Evolutionary conservation across 1,140 invertebrate species (phyloP).

Genomic region (Euura lappo): DNA sequence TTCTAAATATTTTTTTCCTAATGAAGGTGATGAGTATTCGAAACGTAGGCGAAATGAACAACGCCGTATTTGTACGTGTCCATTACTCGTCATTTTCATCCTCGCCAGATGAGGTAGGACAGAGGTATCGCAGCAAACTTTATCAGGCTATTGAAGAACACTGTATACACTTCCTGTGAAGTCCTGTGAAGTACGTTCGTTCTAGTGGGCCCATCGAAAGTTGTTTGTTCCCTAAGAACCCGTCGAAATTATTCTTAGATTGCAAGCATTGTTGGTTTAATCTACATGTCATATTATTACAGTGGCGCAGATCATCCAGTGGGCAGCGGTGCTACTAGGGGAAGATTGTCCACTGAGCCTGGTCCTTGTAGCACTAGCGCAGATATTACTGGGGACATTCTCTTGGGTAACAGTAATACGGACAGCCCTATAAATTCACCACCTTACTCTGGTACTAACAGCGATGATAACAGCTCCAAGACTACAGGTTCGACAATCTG

Average conservation of each 20-base stretch:
- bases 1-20: background rate
- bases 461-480: slow-evolving; percentile 66
- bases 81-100: no score
- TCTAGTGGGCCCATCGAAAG: no score
- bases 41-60: background rate
- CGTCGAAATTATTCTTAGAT: background rate
- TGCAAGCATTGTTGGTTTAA: background rate
- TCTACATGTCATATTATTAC: slow-evolving; percentile 24
- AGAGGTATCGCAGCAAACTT: no score
- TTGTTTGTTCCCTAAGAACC: no score
- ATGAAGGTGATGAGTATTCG: background rate
- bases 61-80: slow-evolving; percentile 14
- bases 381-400: slow-evolving; percentile 53
- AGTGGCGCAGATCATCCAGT: slow-evolving; percentile 40
- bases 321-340: slow-evolving; percentile 44
- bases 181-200: no score
- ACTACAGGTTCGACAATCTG: slow-evolving; percentile 40
- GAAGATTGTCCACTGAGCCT: slow-evolving; percentile 74
- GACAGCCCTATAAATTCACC: slow-evolving; percentile 72
- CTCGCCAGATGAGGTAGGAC: no score
- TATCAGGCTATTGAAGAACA: background rate
- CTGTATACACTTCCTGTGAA: background rate
- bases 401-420: slow-evolving; percentile 59
- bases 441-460: slow-evolving; percentile 64
- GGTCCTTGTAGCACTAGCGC: slow-evolving; percentile 60